phyloP scores from a whole-genome alignment of 2,797 vertebrate genomes.

The Peromyscus nudipes region DNA sequence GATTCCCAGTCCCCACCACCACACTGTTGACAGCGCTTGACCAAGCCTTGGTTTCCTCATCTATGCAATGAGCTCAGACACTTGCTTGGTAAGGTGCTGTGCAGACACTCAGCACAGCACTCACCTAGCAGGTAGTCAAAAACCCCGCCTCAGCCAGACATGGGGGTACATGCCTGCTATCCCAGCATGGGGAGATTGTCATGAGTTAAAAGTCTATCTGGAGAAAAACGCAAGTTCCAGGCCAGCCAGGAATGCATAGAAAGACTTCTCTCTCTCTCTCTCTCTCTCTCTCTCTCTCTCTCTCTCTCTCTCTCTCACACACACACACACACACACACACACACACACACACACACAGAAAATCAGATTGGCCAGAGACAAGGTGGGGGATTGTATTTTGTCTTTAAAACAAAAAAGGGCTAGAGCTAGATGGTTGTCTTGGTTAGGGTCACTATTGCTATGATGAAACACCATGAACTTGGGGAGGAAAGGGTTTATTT shows the following conservation, averaged over 20 bases:
- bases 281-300: too few relatives aligned
- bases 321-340: not conserved
- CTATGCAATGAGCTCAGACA: not conserved
- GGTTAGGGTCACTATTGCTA: not conserved
- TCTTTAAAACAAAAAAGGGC: not conserved
- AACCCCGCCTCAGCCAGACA: not conserved
- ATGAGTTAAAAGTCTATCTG: not conserved
- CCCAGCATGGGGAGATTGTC: not conserved
- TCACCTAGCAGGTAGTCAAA: not conserved
- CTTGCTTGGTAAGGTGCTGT: not conserved
- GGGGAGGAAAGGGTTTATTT: not conserved
- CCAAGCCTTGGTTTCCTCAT: not conserved
- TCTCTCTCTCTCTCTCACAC: too few relatives aligned
- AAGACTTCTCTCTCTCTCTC: too few relatives aligned
- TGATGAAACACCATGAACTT: not conserved
- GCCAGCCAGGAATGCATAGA: not conserved
- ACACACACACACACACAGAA: not conserved
- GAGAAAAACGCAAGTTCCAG: not conserved
- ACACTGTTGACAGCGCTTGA: not conserved
- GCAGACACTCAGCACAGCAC: not conserved
- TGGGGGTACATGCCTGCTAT: not conserved
- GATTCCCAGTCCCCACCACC: not conserved
- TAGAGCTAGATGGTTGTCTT: not conserved
- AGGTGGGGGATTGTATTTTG: not conserved
- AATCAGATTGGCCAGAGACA: constrained; percentile 15